Evolutionary conservation across 2,888 invertebrate genomes (phyloP), one percentile per base, ranked within the genome.

Genomic region (Brenthis hecate): DNA sequence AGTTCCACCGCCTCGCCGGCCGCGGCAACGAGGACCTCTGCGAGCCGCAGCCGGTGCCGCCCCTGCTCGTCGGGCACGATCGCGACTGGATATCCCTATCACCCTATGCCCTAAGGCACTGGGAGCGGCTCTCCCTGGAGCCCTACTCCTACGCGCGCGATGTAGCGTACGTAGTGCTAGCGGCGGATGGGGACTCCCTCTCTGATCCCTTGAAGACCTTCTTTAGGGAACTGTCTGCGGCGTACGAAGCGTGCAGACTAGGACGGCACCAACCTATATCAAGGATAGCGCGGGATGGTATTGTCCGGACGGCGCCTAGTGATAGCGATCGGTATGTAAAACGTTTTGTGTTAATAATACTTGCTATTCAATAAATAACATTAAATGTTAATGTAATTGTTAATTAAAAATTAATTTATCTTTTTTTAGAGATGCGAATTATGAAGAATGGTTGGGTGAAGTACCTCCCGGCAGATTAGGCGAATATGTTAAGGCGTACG

Each of bases 71-170:
- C 54, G 99, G 99, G 0, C 97, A 97, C 88, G 99, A 99, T 82
- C 96, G 97, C 80, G 99, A 99, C 83, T 98, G 98, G 97, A 92
- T 99, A 57, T 96, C 98, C 6, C 92, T 99, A 54, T 97, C 99
- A n/a, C 99, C 99, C 0, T 97, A 98, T 85, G 97, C 98, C 61
- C 94, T 99, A 55, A 96, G 97, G 71, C 98, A 97, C 85, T 99
- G 99, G 99, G 99, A 99, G 86, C 96, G 98, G 80, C 94, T 99
- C n/a, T 92, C 97, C n/a, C 92, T 99, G 13, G 99, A 99, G 85
- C 99, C 99, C 0, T 99, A 98, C 86, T 97, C 98, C n/a, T 97
- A 97, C 82, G 95, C 98, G 6, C 94, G 99, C 48, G 99, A 99
- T 85, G 96, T 99, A 1, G 98, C 97, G 32, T 99, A 99, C 85